phyloP scores from a whole-genome alignment of 1,140 invertebrate genomes.

The Aphaenogaster rudis region DNA sequence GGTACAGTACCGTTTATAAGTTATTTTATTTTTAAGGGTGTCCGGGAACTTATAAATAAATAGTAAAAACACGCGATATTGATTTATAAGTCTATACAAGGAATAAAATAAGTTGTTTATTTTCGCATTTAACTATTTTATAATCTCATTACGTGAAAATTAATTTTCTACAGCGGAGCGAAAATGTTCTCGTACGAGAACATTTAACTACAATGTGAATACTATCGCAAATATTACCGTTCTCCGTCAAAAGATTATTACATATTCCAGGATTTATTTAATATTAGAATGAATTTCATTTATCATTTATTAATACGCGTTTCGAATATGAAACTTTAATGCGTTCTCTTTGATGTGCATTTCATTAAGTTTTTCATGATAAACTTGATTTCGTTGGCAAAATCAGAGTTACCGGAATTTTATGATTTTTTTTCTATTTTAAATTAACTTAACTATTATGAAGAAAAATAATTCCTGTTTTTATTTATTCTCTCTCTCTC shows the following conservation, averaged over 20 bases:
- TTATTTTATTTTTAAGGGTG: too few species aligned
- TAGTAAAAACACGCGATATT: too few species aligned
- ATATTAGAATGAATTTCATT: conserved; percentile 19
- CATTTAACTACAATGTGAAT: conserved; percentile 4
- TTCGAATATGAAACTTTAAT: conserved; percentile 19
- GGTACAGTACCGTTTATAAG: too few species aligned
- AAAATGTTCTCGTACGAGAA: background rate
- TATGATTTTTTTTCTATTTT: background rate
- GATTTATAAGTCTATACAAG: background rate
- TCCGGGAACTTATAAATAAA: too few species aligned
- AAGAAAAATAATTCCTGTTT: background rate
- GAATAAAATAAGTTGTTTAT: background rate
- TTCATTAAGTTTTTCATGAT: background rate
- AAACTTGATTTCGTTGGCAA: background rate
- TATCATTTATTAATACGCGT: conserved; percentile 15
- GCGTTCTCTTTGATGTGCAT: conserved; percentile 17
- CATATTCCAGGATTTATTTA: conserved; percentile 23
- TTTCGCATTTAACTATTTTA: background rate
- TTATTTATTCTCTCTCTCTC: background rate
- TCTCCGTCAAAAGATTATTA: background rate
- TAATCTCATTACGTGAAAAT: conserved; percentile 34
- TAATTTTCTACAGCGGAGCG: background rate
- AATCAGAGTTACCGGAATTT: conserved; percentile 3
- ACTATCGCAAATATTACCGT: background rate
- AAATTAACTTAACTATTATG: conserved; percentile 10